Evolutionary conservation across 2,888 invertebrate genomes (phyloP).

Genomic region (Sphaeridia pumilis): DNA sequence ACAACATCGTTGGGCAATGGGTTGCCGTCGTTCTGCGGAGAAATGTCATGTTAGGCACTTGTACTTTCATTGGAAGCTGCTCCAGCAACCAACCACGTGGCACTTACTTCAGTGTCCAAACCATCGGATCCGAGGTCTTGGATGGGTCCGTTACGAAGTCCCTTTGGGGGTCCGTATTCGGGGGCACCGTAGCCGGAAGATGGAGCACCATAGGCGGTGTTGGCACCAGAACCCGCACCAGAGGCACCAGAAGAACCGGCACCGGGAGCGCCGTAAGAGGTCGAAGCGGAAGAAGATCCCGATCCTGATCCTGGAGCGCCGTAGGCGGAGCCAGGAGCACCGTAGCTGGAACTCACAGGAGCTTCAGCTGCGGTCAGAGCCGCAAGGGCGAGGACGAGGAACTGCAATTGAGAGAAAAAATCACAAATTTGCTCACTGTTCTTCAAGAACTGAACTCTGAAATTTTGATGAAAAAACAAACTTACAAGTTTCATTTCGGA

Average conservation of each 20-base stretch:
- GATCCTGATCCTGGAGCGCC: not conserved
- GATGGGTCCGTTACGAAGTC: constrained; percentile 3
- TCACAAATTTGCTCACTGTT: no score
- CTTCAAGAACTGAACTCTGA: no score
- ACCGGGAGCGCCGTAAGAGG: constrained; percentile 5
- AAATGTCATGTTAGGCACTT: no score
- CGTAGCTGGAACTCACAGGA: constrained; percentile 8
- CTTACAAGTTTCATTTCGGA: constrained; percentile 1
- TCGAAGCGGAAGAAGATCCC: not conserved
- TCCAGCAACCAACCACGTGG: no score
- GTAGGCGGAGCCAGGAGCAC: constrained; percentile 7
- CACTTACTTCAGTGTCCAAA: not conserved
- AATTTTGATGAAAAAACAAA: no score
- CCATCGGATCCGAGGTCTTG: not conserved
- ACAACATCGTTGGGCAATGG: not conserved
- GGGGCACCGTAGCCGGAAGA: constrained; percentile 6
- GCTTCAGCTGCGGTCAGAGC: constrained; percentile 10
- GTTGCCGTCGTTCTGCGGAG: constrained; percentile 1
- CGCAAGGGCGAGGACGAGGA: constrained; percentile 14
- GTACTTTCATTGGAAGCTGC: no score
- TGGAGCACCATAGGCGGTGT: constrained; percentile 5
- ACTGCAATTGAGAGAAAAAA: constrained; percentile 8
- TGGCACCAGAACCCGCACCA: not conserved
- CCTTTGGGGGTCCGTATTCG: not conserved
- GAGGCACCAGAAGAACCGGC: not conserved